Conservation (phyloP, 1,140 invertebrate genomes). For the Neodiprion fabricii region DNA sequence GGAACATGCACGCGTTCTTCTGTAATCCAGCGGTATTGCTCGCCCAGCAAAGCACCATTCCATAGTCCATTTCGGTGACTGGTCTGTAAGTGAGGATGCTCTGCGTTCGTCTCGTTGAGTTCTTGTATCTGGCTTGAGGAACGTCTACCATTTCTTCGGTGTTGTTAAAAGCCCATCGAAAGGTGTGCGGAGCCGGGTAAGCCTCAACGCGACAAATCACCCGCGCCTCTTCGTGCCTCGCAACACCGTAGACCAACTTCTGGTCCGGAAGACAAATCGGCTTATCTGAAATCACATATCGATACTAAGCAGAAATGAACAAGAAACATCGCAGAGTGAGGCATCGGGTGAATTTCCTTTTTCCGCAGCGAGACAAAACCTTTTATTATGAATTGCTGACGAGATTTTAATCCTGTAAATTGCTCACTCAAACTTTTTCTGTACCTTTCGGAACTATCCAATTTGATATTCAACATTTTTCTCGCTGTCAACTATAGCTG, state of each 20-base stretch:
- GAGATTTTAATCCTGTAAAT: too few relatives aligned
- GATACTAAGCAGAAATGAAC: neutral
- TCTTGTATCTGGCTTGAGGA: slow-evolving; percentile 67
- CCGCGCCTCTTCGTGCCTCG: slow-evolving; percentile 79
- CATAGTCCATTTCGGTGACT: slow-evolving; percentile 77
- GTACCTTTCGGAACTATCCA: too few relatives aligned
- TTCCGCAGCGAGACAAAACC: too few relatives aligned
- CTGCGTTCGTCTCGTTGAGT: slow-evolving; percentile 66
- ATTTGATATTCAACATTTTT: too few relatives aligned
- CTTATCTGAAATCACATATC: slow-evolving; percentile 71
- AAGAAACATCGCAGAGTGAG: neutral
- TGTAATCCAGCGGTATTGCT: slow-evolving; percentile 74
- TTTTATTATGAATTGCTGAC: too few relatives aligned
- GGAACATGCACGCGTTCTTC: slow-evolving; percentile 72
- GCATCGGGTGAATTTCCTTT: too few relatives aligned
- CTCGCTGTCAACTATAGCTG: too few relatives aligned
- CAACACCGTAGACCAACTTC: slow-evolving; percentile 84
- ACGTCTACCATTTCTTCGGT: slow-evolving; percentile 82
- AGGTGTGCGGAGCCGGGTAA: slow-evolving; percentile 81
- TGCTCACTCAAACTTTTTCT: too few relatives aligned
- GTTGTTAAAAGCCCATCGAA: slow-evolving; percentile 91
- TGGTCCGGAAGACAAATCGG: slow-evolving; percentile 82
- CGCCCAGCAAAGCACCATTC: slow-evolving; percentile 71
- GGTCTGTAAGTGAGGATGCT: slow-evolving; percentile 82
- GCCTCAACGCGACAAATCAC: slow-evolving; percentile 87